Evolutionary conservation across 2,888 invertebrate species (phyloP).

Genomic region (Cryptus viduatorius): DNA sequence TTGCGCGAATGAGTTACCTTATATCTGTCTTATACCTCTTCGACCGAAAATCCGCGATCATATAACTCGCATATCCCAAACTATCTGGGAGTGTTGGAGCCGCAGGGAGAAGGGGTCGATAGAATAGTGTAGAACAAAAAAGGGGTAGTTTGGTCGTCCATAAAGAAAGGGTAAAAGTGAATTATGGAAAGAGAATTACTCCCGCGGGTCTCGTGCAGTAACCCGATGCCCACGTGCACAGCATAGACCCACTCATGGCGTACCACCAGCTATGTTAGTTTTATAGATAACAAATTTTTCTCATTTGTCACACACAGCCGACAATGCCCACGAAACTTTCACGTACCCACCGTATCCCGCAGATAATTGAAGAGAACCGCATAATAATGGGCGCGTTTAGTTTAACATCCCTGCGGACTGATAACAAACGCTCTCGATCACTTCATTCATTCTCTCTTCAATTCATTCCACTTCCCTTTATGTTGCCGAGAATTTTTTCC

Average conservation of each 20-base stretch:
- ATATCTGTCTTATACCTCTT: neutral
- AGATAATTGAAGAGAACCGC: constrained; percentile 36
- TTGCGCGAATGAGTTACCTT: neutral
- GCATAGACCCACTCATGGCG: constrained; percentile 72
- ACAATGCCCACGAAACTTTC: neutral
- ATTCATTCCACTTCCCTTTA: neutral
- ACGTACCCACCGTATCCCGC: neutral
- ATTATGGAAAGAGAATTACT: constrained; percentile 77
- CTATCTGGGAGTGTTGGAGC: constrained; percentile 47
- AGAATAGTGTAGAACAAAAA: constrained; percentile 35
- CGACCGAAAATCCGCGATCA: too few species aligned
- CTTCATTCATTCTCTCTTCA: neutral
- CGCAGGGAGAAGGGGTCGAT: neutral
- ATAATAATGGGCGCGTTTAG: constrained; percentile 32
- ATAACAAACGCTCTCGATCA: neutral
- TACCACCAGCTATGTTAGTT: constrained; percentile 23
- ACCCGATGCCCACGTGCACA: constrained; percentile 33
- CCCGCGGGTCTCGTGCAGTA: constrained; percentile 67
- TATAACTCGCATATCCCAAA: constrained; percentile 52
- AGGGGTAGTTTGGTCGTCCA: constrained; percentile 6
- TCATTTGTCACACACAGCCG: constrained; percentile 7
- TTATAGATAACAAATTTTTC: constrained; percentile 38
- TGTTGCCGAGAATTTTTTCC: neutral
- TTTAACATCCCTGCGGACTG: constrained; percentile 14
- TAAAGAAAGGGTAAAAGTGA: constrained; percentile 67